Base-by-base conservation (phyloP, 2,888 invertebrate species). In the Masnerella sp. region DNA sequence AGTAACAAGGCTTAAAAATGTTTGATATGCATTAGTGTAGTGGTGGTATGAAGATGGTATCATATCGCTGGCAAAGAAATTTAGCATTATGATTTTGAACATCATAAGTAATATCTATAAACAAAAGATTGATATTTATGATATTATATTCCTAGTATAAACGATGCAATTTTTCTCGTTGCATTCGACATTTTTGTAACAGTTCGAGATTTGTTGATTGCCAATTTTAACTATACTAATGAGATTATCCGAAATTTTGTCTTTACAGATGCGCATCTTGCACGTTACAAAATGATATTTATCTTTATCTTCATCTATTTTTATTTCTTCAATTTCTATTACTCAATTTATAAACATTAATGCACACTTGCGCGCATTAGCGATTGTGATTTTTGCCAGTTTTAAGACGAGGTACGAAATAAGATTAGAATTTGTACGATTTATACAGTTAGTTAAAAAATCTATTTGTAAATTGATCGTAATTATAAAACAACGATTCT, bases 1-100 rank as follows among this genome's bases (percentile, higher is more conserved):
- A 62, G 30, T 51, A 51, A 62, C 49, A 61, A 40, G 12, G 45
- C 36, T 58, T 58, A 18, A 12, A 30, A 28, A 32, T 14, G 9
- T 56, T 42, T 56, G 56, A 43, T 43, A 56, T n/a, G 14, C 8
- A 15, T 54, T 54, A 54, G 52, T 17, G 11, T 30, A 12, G 22
- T 7, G n/a, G 40, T 9, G 7, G 18, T 17, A 15, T 9, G 2
- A 40, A 2, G 8, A 9, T 8, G 22, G 3, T 7, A 7, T 22
- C n/a, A n/a, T n/a, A n/a, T n/a, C n/a, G n/a, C n/a, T n/a, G n/a
- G n/a, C n/a, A n/a, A n/a, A n/a, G n/a, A 22, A 25, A 43, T 9
- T 45, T 45, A 14, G 28, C 15, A 28, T 28, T 28, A 45, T 28
- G 28, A 45, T 28, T 28, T 28, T 7, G 8, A 34, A 18, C 8